phyloP scores from a whole-genome alignment of 2,888 invertebrate species.

The Nomada flava region DNA sequence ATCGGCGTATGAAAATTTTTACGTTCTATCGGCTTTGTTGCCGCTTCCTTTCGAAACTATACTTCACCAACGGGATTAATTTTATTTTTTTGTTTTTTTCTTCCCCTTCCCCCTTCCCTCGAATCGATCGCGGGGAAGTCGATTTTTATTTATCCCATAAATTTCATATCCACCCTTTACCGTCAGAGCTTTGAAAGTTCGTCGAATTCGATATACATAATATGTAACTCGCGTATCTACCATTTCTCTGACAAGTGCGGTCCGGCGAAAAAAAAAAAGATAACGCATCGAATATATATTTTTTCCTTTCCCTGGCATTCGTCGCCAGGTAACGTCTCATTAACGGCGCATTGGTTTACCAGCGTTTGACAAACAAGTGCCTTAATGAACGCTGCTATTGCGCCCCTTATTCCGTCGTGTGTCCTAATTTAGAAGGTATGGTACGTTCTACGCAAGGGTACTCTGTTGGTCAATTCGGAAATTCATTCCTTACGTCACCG shows the following conservation, averaged over 20 bases:
- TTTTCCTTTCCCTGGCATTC: background rate
- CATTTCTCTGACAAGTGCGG: background rate
- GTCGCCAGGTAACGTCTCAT: conserved; percentile 42
- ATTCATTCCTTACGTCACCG: background rate
- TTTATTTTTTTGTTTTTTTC: conserved; percentile 11
- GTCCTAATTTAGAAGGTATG: conserved; percentile 56
- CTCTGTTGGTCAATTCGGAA: conserved; percentile 46
- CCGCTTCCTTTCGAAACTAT: conserved; percentile 31
- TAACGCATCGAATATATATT: background rate
- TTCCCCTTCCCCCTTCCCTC: background rate
- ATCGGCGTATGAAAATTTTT: conserved; percentile 60
- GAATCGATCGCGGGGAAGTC: background rate
- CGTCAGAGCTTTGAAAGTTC: background rate
- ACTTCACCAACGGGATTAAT: conserved; percentile 32
- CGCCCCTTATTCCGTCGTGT: conserved; percentile 37
- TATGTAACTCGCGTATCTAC: background rate
- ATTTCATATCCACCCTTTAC: conserved; percentile 16
- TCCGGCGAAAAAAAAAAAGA: background rate
- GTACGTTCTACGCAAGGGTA: conserved; percentile 10
- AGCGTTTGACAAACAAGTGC: conserved; percentile 53
- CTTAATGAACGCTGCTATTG: conserved; percentile 47
- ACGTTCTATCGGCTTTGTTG: conserved; percentile 57
- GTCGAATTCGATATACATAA: background rate
- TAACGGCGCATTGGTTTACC: conserved; percentile 53
- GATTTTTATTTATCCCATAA: conserved; percentile 18